A percentile compares a stretch with the other conserved stretches of the same genome.
Evolutionary conservation across 2,888 invertebrate species (phyloP).

Genomic region (Thymelicus lineola): DNA sequence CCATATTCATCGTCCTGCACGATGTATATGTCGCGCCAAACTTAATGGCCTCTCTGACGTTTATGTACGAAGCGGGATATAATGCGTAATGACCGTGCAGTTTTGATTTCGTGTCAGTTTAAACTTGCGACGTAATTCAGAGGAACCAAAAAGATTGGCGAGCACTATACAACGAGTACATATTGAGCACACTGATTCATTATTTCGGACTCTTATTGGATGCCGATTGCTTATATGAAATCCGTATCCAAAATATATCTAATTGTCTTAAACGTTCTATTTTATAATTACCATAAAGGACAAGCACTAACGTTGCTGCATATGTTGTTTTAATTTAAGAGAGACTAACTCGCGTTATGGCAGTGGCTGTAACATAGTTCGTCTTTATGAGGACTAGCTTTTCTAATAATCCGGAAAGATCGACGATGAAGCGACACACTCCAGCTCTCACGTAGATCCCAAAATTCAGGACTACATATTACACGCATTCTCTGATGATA

Average conservation of each 20-base stretch:
- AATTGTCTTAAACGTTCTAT: conserved; percentile 15
- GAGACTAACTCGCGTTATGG: conserved; percentile 48
- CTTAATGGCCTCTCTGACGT: neutral
- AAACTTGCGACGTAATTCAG: neutral
- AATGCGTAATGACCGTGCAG: neutral
- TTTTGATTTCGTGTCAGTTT: neutral
- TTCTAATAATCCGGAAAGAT: conserved; percentile 56
- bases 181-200: conserved; percentile 23
- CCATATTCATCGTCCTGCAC: neutral
- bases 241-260: conserved; percentile 21
- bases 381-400: conserved; percentile 68
- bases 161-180: neutral
- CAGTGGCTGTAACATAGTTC: conserved; percentile 51
- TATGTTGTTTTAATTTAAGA: conserved; percentile 27
- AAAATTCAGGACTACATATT: conserved; percentile 73
- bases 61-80: neutral
- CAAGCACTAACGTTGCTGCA: conserved; percentile 31
- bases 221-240: conserved; percentile 21
- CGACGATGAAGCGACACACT: conserved; percentile 70
- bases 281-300: conserved; percentile 19
- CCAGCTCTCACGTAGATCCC: conserved; percentile 74
- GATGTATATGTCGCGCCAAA: neutral
- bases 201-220: conserved; percentile 23
- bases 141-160: conserved; percentile 1
- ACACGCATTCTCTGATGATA: conserved; percentile 77